These are phyloP conservation scores for Paratilapia polleni DNA, from an alignment of 2,113 vertebrate species.

Conservation along the genomic window DNA sequence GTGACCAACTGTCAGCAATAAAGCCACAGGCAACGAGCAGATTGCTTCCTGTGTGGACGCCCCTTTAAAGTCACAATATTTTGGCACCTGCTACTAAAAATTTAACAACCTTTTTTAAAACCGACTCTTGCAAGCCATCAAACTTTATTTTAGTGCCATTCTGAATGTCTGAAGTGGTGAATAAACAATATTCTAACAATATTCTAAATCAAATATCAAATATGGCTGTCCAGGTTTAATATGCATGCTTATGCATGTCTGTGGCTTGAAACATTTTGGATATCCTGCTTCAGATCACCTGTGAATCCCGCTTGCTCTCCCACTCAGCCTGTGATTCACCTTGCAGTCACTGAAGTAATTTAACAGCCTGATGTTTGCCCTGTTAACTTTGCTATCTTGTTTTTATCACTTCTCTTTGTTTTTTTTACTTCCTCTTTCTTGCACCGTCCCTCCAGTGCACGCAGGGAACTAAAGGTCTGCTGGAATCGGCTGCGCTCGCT, in stretches of 20 bases:
- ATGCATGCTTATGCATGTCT: neutral
- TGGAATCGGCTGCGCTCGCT: slow-evolving; percentile 69
- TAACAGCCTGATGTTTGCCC: neutral
- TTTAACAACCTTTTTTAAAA: neutral
- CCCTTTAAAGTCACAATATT: neutral
- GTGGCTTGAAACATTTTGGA: neutral
- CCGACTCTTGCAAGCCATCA: neutral
- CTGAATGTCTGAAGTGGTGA: neutral
- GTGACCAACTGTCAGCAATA: neutral
- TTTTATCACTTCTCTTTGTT: slow-evolving; percentile 4
- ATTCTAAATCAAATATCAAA: neutral
- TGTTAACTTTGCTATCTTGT: neutral
- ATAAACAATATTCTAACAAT: neutral
- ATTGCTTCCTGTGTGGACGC: neutral
- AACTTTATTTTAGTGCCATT: neutral
- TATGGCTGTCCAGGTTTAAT: neutral
- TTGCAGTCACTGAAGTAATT: neutral
- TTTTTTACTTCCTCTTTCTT: neutral
- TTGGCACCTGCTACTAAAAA: neutral
- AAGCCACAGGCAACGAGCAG: neutral
- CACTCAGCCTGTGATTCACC: neutral
- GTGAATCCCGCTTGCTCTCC: neutral
- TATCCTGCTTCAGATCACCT: neutral
- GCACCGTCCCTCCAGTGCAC: slow-evolving; percentile 51
- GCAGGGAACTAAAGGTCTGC: slow-evolving; percentile 72